Evolutionary conservation across 2,113 vertebrate species (phyloP), one percentile per base, ranked within the genome.

Genomic region (Glareola pratincola): DNA sequence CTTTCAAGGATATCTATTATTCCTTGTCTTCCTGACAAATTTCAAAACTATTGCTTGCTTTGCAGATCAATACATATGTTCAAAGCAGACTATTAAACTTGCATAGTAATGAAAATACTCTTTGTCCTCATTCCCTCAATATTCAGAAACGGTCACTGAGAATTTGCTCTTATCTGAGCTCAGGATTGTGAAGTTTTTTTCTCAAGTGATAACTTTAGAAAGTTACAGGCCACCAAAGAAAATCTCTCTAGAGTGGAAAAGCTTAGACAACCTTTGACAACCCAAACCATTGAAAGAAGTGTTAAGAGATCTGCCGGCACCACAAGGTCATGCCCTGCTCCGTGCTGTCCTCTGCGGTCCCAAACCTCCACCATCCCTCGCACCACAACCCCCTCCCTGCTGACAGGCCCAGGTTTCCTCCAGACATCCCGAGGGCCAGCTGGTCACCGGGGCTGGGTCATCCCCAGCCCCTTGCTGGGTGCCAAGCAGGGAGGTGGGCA

Each of bases 291-390:
- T 7, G 10, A 71, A 56, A 43, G 22, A 67, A 73, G 30, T 11
- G 17, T 15, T 62, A 27, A 67, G 60, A 50, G 32, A 50, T 56
- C 32, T 63, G 23, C 32, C 3, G 1, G 13, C 27, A 62, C 15
- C 0, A 0, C 54, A 63, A 74, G 27, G 22, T 13, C 43, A 34
- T 37, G 17, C 13, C 66, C 47, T 17, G 12, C 14, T 84, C n/a
- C 39, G 18, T 18, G 30, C 37, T 60, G 7, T 45, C 45, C 12
- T 78, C n/a, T 32, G 17, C 16, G 47, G 29, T 16, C 15, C 26
- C 57, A n/a, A 11, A 24, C 30, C 54, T 45, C 27, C 2, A 0
- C 27, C 41, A 30, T 13, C 13, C 36, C 1, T 0, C 32, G 29
- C 11, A 29, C 32, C 47, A 30, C 12, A 48, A 18, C 23, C 14